phyloP scores from a whole-genome alignment of 2,797 vertebrate genomes.

The Clarias platycephalus region DNA sequence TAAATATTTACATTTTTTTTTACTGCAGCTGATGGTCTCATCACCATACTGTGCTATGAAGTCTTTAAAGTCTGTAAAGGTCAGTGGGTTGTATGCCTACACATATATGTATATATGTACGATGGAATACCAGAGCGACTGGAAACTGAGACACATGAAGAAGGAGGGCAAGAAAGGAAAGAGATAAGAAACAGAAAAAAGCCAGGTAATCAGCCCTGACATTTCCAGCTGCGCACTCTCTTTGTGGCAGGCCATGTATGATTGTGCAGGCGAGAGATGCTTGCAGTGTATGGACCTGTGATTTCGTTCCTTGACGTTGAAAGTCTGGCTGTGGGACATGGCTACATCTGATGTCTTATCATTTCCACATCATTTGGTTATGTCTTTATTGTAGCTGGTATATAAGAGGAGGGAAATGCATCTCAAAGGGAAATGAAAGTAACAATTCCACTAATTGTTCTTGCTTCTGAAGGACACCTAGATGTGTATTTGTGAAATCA shows the following conservation, averaged over 20 bases:
- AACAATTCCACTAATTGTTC: not conserved
- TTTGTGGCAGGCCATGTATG: constrained; percentile 63
- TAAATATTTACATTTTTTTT: too few species aligned
- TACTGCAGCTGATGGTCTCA: too few species aligned
- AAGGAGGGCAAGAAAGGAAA: constrained; percentile 46
- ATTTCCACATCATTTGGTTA: constrained; percentile 46
- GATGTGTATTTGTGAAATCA: not conserved
- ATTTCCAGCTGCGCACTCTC: constrained; percentile 65
- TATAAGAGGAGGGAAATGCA: not conserved
- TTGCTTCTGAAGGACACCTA: not conserved
- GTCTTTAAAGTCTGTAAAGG: too few species aligned
- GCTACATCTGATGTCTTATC: constrained; percentile 52
- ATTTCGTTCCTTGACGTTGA: constrained; percentile 57
- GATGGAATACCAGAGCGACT: constrained; percentile 53
- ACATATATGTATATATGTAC: too few species aligned
- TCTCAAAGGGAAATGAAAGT: not conserved
- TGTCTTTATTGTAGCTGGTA: not conserved
- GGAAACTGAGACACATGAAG: constrained; percentile 46
- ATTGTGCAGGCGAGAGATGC: constrained; percentile 53
- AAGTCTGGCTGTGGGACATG: constrained; percentile 42
- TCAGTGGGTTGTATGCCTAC: too few species aligned
- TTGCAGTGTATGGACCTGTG: constrained; percentile 46
- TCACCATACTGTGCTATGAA: too few species aligned
- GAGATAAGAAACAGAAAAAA: constrained; percentile 53
- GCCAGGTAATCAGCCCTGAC: constrained; percentile 68